Base-by-base conservation (phyloP, 2,797 vertebrate species). In the Crax fasciolata region DNA sequence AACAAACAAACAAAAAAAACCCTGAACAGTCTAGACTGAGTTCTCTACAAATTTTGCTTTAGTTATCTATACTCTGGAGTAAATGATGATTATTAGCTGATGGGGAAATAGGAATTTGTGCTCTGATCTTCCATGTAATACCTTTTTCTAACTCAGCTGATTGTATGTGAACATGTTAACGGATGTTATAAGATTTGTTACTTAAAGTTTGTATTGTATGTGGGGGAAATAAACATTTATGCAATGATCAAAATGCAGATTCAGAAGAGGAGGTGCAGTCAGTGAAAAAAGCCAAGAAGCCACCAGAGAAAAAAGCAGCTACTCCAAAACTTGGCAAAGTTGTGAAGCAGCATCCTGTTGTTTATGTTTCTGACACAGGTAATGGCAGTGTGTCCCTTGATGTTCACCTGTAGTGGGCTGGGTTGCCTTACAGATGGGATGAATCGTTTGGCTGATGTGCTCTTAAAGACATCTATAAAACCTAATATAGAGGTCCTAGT, bases 331-430 rank as follows among this genome's bases (percentile, higher is more conserved):
- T 63, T 61, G 74, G 94, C 25, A 96, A 97, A 58, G 95, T 96
- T 89, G 80, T 91, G 23, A 99, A 98, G 93, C 98, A 97, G 89
- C 98, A 99, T 91, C 98, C 99, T 48, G 98, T 99, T 94, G 98
- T 98, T 48, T 99, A 98, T 57, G 97, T 99, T 97, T 99, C 99
- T 94, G 99, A 99, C 97, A 99, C 99, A 98, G 99, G 99, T 99
- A 97, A 98, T 93, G 54, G 35, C 84, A 83, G n/a, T 59, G 5
- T 0, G 14, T 82, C 4, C 18, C 55, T 39, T 1, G 21, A 7
- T 62, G 35, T 87, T 79, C 70, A 73, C 4, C 23, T 88, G 2
- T 73, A 46, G 3, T 49, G 57, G 67, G 23, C 11, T 41, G 30
- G 73, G 16, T 54, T 80, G 10, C 52, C 19, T 75, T 79, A 15